These are phyloP conservation scores for Mechanitis mazaeus DNA, from an alignment of 2,888 invertebrate species.

Conservation along the genomic window DNA sequence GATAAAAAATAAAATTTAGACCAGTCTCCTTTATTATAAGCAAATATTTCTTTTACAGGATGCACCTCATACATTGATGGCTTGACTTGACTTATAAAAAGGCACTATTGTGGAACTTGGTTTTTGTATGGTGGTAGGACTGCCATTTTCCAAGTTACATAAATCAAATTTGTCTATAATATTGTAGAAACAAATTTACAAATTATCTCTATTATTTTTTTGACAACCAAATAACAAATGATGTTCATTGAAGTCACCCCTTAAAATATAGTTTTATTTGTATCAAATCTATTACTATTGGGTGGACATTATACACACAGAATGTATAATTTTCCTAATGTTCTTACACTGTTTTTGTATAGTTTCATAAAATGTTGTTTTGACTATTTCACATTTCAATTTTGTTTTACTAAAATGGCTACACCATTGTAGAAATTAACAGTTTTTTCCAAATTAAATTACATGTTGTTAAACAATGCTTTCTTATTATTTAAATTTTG, in stretches of 20 bases:
- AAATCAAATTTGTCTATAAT: slow-evolving; percentile 22
- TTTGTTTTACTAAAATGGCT: not conserved
- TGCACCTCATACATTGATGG: slow-evolving; percentile 23
- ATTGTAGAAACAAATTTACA: slow-evolving; percentile 13
- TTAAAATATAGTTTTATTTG: slow-evolving; percentile 10
- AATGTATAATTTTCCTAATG: slow-evolving; percentile 7
- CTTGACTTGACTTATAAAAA: slow-evolving; percentile 17
- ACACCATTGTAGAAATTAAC: no score
- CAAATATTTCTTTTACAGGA: slow-evolving; percentile 17
- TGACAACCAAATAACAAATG: slow-evolving; percentile 28
- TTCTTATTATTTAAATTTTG: no score
- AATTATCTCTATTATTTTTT: slow-evolving; percentile 16
- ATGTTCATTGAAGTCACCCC: slow-evolving; percentile 28
- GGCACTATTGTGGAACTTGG: slow-evolving; percentile 13
- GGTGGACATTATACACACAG: slow-evolving; percentile 25
- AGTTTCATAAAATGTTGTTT: not conserved
- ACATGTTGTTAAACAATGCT: no score
- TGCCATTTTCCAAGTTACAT: slow-evolving; percentile 23
- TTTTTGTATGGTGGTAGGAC: slow-evolving; percentile 15
- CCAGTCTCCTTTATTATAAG: slow-evolving; percentile 27
- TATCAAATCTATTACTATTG: not conserved
- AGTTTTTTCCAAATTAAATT: no score
- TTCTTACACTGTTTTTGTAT: slow-evolving; percentile 16
- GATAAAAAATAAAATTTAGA: slow-evolving; percentile 17
- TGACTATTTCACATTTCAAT: slow-evolving; percentile 10